Evolutionary conservation across 2,888 invertebrate genomes (phyloP).

Genomic region (Empis livida): DNA sequence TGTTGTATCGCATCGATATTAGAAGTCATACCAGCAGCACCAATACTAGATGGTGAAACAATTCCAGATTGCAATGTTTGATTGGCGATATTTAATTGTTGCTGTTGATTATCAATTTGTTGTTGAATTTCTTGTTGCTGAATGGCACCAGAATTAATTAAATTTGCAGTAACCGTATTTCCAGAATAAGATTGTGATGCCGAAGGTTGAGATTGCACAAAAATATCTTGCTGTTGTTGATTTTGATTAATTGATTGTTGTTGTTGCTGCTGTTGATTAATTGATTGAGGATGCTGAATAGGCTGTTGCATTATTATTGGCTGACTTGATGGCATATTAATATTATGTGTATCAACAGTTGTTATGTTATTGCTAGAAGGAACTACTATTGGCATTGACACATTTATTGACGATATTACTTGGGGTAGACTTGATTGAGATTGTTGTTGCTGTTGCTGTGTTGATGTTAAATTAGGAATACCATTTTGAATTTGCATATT

Average conservation of each 20-base stretch:
- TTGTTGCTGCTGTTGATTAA: not conserved
- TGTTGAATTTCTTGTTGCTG: conserved; percentile 1
- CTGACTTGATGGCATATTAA: not conserved
- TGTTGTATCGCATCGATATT: not conserved
- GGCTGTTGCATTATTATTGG: not conserved
- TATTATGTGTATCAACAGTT: not conserved
- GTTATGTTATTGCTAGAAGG: conserved; percentile 11
- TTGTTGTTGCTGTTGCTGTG: conserved; percentile 17
- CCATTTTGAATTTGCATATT: conserved; percentile 23
- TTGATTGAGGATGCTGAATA: not conserved
- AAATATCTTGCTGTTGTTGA: not conserved
- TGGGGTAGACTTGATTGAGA: conserved; percentile 1
- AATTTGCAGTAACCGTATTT: not conserved
- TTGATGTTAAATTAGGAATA: conserved; percentile 9
- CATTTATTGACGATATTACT: not conserved
- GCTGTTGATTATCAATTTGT: conserved; percentile 1
- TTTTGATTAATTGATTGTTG: not conserved
- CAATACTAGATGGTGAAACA: conserved; percentile 7
- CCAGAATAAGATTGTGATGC: not conserved
- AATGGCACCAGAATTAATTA: not conserved
- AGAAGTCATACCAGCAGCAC: not conserved
- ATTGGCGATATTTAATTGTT: not conserved
- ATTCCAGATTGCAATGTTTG: not conserved
- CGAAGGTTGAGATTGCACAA: not conserved
- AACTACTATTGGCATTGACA: conserved; percentile 17